These are phyloP conservation scores for Pyralis farinalis DNA, from an alignment of 2,888 invertebrate genomes.

Conservation along the genomic window DNA sequence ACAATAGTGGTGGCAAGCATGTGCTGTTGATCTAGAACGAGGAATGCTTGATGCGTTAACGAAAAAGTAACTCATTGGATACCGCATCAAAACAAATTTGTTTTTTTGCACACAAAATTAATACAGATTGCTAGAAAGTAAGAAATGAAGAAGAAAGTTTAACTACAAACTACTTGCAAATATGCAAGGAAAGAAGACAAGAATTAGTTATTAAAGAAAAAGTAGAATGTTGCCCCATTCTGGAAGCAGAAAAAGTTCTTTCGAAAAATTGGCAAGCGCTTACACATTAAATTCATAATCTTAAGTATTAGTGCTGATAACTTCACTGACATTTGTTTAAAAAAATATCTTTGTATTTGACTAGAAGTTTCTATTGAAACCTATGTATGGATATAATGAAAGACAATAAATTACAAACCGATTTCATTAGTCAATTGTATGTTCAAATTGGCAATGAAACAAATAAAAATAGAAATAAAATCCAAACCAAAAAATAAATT, in stretches of 20 bases:
- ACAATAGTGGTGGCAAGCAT: neutral
- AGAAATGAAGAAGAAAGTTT: conserved; percentile 43
- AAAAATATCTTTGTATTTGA: conserved; percentile 52
- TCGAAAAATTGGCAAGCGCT: conserved; percentile 72
- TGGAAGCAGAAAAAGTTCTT: conserved; percentile 47
- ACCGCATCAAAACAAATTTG: conserved; percentile 61
- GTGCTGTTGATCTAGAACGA: neutral
- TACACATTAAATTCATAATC: conserved; percentile 68
- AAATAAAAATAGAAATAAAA: conserved; percentile 47
- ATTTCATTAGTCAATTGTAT: conserved; percentile 14
- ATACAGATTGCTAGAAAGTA: conserved; percentile 41
- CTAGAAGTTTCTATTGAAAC: conserved; percentile 52
- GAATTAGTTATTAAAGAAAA: conserved; percentile 36
- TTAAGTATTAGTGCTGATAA: conserved; percentile 73
- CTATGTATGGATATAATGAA: conserved; percentile 26
- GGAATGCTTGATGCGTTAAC: conserved; percentile 14
- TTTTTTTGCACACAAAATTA: conserved; percentile 52
- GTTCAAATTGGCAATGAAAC: conserved; percentile 26
- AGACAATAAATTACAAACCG: conserved; percentile 9
- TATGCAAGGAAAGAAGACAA: conserved; percentile 31
- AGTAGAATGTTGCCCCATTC: conserved; percentile 33
- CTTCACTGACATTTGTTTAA: conserved; percentile 72
- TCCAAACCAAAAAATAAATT: conserved; percentile 49
- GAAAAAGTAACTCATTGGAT: conserved; percentile 37
- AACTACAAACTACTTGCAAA: conserved; percentile 50